These are phyloP conservation scores for Aythya baeri DNA, from an alignment of 2,113 vertebrate species.

Conservation along the genomic window DNA sequence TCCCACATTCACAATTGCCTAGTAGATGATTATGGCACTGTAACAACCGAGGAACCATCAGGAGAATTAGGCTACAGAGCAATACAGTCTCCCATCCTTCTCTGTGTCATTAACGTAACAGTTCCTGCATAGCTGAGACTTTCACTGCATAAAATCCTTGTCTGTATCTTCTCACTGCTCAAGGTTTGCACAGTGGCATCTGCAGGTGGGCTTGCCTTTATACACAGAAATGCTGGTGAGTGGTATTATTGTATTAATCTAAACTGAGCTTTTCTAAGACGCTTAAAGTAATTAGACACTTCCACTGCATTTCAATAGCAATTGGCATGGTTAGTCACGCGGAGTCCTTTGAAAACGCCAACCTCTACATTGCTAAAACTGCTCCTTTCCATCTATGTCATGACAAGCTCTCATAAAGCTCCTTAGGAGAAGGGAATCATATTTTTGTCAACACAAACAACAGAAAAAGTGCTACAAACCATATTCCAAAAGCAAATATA, in stretches of 20 bases:
- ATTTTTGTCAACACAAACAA: background rate
- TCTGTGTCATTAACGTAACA: fast-evolving
- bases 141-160: background rate
- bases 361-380: fast-evolving
- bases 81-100: background rate
- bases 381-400: background rate
- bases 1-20: background rate
- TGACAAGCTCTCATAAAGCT: background rate
- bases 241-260: background rate
- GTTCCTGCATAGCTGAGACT: background rate
- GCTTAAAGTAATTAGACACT: background rate
- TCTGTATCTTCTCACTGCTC: background rate
- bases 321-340: fast-evolving
- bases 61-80: background rate
- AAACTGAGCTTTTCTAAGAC: fast-evolving
- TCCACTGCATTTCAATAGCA: background rate
- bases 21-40: background rate
- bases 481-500: background rate
- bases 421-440: fast-evolving
- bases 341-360: background rate
- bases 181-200: background rate
- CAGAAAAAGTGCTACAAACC: background rate
- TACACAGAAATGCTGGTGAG: background rate
- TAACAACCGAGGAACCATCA: background rate
- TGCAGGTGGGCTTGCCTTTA: background rate